Percentiles rank a stretch among this genome's conserved stretches.
Evolutionary conservation across 2,113 vertebrate genomes (phyloP).

Genomic region (Cettia cetti): DNA sequence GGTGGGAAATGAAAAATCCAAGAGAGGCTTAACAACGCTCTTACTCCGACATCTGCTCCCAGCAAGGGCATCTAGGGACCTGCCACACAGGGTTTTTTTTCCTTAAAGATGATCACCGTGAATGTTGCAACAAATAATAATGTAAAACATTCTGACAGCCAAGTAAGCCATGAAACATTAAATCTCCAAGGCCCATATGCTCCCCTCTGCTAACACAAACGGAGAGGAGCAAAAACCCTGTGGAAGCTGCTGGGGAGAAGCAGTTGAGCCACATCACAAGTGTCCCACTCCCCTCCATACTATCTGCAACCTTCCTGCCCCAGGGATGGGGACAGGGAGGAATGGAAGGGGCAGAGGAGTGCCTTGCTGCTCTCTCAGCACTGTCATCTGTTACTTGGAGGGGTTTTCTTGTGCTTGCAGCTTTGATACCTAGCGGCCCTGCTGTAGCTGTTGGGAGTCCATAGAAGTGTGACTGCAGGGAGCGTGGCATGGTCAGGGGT

Average conservation of each 20-base stretch:
- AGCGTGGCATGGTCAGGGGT: accelerated
- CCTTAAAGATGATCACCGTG: slow-evolving; percentile 76
- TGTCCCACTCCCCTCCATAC: background rate
- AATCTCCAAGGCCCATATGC: slow-evolving; percentile 64
- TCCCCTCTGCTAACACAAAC: slow-evolving; percentile 38
- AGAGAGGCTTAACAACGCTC: slow-evolving; percentile 51
- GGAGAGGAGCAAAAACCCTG: slow-evolving; percentile 12
- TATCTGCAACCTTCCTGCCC: background rate
- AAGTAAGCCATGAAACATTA: slow-evolving; percentile 73
- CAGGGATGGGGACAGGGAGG: background rate
- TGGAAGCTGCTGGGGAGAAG: background rate
- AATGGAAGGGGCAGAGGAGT: background rate
- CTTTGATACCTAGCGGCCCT: background rate
- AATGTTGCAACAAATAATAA: slow-evolving; percentile 72
- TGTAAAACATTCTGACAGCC: slow-evolving; percentile 72
- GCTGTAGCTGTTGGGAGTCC: background rate
- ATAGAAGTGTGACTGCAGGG: background rate
- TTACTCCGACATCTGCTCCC: slow-evolving; percentile 69
- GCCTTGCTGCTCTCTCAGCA: background rate
- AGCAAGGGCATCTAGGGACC: slow-evolving; percentile 70
- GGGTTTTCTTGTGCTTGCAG: background rate
- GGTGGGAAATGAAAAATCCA: slow-evolving; percentile 50
- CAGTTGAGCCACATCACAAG: background rate
- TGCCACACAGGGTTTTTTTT: slow-evolving; percentile 51
- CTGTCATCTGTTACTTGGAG: background rate